A percentile compares a stretch with the other conserved stretches of the same genome.
These are phyloP conservation scores for Archocentrus centrarchus DNA, from an alignment of 2,113 vertebrate species.

Conservation along the genomic window DNA sequence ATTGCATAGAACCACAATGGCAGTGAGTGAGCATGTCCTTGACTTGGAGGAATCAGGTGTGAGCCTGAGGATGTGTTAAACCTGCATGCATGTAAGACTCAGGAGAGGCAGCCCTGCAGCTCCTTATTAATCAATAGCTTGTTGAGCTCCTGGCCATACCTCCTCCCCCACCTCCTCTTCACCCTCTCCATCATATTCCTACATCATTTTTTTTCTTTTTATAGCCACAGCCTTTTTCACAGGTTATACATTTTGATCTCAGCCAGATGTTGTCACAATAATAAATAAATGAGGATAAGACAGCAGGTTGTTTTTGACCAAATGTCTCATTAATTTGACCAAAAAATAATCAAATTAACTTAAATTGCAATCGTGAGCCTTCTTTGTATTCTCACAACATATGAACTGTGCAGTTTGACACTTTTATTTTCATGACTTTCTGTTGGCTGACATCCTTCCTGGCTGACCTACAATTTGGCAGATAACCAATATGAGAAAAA, in stretches of 20 bases:
- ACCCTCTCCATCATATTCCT: not conserved
- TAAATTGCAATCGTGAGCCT: not conserved
- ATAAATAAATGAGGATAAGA: not conserved
- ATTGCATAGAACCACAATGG: conserved; percentile 52
- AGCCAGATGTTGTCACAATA: not conserved
- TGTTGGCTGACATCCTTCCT: not conserved
- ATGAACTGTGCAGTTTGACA: not conserved
- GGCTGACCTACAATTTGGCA: not conserved
- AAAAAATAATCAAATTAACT: no score
- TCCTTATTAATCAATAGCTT: conserved; percentile 75
- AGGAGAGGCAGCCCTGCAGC: conserved; percentile 53
- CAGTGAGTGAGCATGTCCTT: conserved; percentile 59
- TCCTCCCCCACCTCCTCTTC: conserved; percentile 19
- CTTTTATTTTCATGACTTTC: not conserved
- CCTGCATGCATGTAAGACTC: conserved; percentile 36
- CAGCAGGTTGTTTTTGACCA: not conserved
- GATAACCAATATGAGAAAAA: not conserved
- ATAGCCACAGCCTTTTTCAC: conserved; percentile 36
- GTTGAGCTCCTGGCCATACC: conserved; percentile 48
- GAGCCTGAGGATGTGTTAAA: conserved; percentile 52
- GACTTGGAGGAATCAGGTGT: conserved; percentile 65
- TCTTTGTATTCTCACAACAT: not conserved
- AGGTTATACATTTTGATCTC: conserved; percentile 40
- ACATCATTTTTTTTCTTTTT: not conserved
- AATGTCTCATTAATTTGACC: not conserved